Conservation (phyloP, 2,113 vertebrate genomes). For the Notothenia coriiceps region DNA sequence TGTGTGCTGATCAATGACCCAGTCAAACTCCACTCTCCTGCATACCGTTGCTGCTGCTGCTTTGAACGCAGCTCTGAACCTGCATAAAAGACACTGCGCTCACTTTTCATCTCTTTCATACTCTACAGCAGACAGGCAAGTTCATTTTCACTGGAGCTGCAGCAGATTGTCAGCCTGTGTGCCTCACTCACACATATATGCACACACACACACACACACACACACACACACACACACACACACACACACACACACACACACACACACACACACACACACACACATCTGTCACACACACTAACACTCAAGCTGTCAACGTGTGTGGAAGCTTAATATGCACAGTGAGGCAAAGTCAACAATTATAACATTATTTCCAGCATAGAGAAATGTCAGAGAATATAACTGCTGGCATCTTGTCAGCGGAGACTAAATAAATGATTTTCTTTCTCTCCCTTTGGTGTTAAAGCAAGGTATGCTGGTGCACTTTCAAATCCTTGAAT, state of each 20-base stretch:
- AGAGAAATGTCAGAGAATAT: constrained; percentile 78
- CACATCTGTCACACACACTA: constrained; percentile 74
- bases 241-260: constrained; percentile 24
- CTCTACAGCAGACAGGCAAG: constrained; percentile 76
- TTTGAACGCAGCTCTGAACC: constrained; percentile 85
- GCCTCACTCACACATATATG: constrained; percentile 30
- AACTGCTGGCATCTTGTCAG: constrained; percentile 80
- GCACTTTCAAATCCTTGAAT: constrained; percentile 71
- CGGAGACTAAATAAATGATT: constrained; percentile 74
- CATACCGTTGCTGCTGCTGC: constrained; percentile 68
- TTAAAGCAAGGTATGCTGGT: constrained; percentile 67
- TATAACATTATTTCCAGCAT: constrained; percentile 82
- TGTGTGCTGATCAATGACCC: constrained; percentile 84
- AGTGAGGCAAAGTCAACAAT: constrained; percentile 82
- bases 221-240: constrained; percentile 1
- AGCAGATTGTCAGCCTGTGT: constrained; percentile 77
- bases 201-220: constrained; percentile 31
- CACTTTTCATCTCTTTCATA: constrained; percentile 82
- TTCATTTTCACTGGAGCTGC: constrained; percentile 77
- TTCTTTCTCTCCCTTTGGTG: constrained; percentile 70
- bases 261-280: constrained; percentile 46
- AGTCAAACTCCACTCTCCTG: constrained; percentile 74
- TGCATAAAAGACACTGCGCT: constrained; percentile 83
- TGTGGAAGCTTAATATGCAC: constrained; percentile 80
- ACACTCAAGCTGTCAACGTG: constrained; percentile 76